phyloP scores from a whole-genome alignment of 2,888 invertebrate genomes.

The Eupithecia exiguata region DNA sequence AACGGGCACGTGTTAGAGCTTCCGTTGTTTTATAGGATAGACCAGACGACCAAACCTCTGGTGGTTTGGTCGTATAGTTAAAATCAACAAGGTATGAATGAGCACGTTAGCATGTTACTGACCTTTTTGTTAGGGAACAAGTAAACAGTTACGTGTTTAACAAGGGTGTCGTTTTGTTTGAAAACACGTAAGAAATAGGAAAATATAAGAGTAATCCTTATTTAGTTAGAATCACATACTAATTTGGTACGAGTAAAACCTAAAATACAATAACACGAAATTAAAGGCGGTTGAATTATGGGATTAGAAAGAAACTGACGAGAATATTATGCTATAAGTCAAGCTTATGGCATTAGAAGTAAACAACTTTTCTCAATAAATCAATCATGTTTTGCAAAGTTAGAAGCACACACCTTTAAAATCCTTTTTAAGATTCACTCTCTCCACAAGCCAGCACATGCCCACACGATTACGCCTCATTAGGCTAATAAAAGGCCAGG shows the following conservation, averaged over 20 bases:
- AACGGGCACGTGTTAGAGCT: slow-evolving; percentile 66
- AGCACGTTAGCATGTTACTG: slow-evolving; percentile 12
- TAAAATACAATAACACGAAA: not conserved
- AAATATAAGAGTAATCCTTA: not conserved
- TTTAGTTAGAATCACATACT: not conserved
- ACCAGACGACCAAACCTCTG: slow-evolving; percentile 37
- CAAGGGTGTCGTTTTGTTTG: slow-evolving; percentile 10
- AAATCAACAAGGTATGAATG: slow-evolving; percentile 19
- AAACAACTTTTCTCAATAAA: slow-evolving; percentile 9
- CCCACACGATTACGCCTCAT: slow-evolving; percentile 37
- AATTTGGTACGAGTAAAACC: not conserved
- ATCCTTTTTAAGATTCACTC: slow-evolving; percentile 31
- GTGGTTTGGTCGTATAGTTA: slow-evolving; percentile 30
- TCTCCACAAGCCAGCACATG: slow-evolving; percentile 21
- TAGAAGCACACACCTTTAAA: not conserved
- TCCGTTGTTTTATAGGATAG: slow-evolving; percentile 56
- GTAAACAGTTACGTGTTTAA: slow-evolving; percentile 18
- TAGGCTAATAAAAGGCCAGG: slow-evolving; percentile 23
- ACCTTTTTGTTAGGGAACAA: slow-evolving; percentile 21
- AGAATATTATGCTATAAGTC: not conserved
- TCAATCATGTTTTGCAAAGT: slow-evolving; percentile 1
- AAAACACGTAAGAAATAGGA: slow-evolving; percentile 1
- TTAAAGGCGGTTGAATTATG: not conserved
- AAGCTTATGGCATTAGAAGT: not conserved
- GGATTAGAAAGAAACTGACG: not conserved